Conservation (phyloP, 1,140 invertebrate genomes). For the Ladona fulva region DNA sequence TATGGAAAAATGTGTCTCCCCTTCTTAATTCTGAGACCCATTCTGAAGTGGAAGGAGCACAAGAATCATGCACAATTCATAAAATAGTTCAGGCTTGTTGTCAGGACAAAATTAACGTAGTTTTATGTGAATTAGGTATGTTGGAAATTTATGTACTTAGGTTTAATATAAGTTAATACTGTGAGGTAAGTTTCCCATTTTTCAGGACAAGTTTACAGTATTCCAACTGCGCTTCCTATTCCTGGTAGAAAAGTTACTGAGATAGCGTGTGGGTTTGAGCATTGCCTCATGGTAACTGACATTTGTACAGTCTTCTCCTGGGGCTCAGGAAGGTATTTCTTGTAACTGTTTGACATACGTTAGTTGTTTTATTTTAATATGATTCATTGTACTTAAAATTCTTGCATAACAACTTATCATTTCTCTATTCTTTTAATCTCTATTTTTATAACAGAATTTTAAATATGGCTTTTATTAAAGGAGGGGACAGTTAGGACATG, state of each 20-base stretch:
- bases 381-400: neutral
- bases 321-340: conserved; percentile 64
- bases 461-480: conserved; percentile 44
- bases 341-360: no score
- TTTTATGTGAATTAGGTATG: neutral
- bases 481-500: conserved; percentile 75
- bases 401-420: no score
- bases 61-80: neutral
- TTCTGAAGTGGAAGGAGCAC: neutral
- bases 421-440: no score
- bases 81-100: neutral
- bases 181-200: neutral
- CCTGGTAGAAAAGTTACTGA: conserved; percentile 43
- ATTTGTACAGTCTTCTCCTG: conserved; percentile 65
- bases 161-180: neutral
- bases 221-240: conserved; percentile 18
- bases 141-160: neutral
- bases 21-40: neutral
- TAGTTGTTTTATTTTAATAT: no score
- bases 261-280: conserved; percentile 67
- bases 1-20: neutral
- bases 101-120: neutral
- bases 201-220: conserved; percentile 16
- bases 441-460: conserved; percentile 20
- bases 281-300: conserved; percentile 60